A percentile compares a stretch with the other conserved stretches of the same genome.
Conservation (phyloP, 1,140 invertebrate genomes). For the Drosophila trapezifrons region DNA sequence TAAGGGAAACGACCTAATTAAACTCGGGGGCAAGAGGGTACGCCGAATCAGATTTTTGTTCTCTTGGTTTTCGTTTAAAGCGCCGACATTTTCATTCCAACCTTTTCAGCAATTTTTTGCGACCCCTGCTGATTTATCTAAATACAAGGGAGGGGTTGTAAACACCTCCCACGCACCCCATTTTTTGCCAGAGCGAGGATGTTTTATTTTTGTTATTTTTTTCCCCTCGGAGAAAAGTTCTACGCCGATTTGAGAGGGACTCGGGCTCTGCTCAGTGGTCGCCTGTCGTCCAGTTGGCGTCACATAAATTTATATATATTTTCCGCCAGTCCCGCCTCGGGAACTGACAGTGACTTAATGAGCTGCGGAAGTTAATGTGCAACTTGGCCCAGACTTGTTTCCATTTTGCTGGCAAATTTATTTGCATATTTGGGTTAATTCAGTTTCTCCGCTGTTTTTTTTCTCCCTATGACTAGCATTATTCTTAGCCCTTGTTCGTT, state of each 20-base stretch:
- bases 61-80: conserved; percentile 55
- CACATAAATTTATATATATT: conserved; percentile 77
- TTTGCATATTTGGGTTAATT: conserved; percentile 81
- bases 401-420: conserved; percentile 64
- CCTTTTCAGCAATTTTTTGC: conserved; percentile 57
- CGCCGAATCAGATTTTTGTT: conserved; percentile 32
- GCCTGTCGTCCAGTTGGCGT: conserved; percentile 75
- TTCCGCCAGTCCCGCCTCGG: conserved; percentile 34
- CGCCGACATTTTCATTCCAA: conserved; percentile 68
- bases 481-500: conserved; percentile 25
- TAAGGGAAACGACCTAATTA: conserved; percentile 65
- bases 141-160: conserved; percentile 10
- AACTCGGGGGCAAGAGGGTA: conserved; percentile 53
- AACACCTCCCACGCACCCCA: conserved; percentile 21
- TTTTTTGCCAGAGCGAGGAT: conserved; percentile 2
- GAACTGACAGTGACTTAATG: conserved; percentile 77
- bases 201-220: conserved; percentile 65
- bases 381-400: conserved; percentile 60
- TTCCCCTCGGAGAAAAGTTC: conserved; percentile 22
- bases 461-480: conserved; percentile 53
- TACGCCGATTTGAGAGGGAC: conserved; percentile 13
- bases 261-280: conserved; percentile 26
- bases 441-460: conserved; percentile 42
- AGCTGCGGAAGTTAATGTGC: conserved; percentile 81
- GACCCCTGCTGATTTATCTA: conserved; percentile 45